phyloP scores from a whole-genome alignment of 2,888 invertebrate species.

The Atherix ibis region DNA sequence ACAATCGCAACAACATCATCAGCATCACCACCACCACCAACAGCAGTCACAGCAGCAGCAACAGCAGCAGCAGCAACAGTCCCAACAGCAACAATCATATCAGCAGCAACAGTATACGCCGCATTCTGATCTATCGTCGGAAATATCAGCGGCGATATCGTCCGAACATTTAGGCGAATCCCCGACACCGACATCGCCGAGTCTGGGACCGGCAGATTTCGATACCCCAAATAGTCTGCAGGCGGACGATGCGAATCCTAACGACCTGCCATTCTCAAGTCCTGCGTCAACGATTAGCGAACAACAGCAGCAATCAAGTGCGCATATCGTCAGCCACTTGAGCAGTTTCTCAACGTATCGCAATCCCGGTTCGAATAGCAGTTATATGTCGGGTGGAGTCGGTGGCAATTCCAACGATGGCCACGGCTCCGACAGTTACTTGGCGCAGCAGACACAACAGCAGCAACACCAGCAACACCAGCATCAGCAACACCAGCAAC shows the following conservation, averaged over 20 bases:
- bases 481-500: too few species aligned
- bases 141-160: conserved; percentile 64
- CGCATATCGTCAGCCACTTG: conserved; percentile 16
- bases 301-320: conserved; percentile 18
- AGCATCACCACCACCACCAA: conserved; percentile 14
- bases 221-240: conserved; percentile 49
- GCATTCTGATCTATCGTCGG: conserved; percentile 58
- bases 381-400: conserved; percentile 13
- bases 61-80: conserved; percentile 21
- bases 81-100: conserved; percentile 22
- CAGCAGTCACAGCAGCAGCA: conserved; percentile 17
- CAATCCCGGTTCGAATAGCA: conserved; percentile 16
- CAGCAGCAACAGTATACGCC: conserved; percentile 38
- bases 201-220: conserved; percentile 54
- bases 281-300: conserved; percentile 23
- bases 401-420: conserved; percentile 11
- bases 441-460: too few species aligned
- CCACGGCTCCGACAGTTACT: conserved; percentile 5
- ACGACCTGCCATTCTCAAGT: conserved; percentile 39
- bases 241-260: conserved; percentile 21
- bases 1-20: conserved; percentile 10
- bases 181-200: conserved; percentile 52
- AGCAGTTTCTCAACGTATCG: conserved; percentile 19
- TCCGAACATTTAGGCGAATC: conserved; percentile 44
- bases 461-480: conserved; percentile 4